Evolutionary conservation across 2,113 vertebrate species (phyloP).

Genomic region (Hyaena hyaena): DNA sequence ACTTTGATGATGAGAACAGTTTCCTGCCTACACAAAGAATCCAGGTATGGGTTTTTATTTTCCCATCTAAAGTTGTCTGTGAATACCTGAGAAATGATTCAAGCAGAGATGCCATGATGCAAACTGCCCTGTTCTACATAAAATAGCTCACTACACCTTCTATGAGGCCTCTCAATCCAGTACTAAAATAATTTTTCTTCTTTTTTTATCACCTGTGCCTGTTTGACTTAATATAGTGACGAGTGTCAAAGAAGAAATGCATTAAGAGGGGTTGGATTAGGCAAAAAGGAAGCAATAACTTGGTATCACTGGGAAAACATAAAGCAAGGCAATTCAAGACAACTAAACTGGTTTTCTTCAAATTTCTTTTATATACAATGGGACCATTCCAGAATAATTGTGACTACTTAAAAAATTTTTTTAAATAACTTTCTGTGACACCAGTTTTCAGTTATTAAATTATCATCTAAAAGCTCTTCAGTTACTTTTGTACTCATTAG

Average conservation of each 20-base stretch:
- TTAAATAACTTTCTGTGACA: neutral
- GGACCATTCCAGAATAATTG: constrained; percentile 6
- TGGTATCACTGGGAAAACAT: neutral
- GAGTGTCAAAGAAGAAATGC: neutral
- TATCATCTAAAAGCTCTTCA: neutral
- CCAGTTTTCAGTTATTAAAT: constrained; percentile 9
- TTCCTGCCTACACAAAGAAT: neutral
- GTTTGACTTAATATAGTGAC: neutral
- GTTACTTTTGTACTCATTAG: neutral
- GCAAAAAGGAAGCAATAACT: neutral
- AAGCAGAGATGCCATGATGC: neutral
- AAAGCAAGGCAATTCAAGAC: constrained; percentile 14
- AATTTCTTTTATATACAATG: neutral
- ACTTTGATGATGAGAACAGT: neutral
- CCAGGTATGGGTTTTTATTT: neutral
- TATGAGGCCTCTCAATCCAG: neutral
- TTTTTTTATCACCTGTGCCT: neutral
- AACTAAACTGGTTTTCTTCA: neutral
- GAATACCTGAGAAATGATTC: neutral
- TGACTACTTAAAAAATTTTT: neutral
- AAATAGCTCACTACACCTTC: neutral
- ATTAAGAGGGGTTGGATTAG: neutral
- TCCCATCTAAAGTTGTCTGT: neutral
- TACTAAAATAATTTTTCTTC: neutral
- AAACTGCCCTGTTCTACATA: neutral